Evolutionary conservation across 2,888 invertebrate species (phyloP).

Genomic region (Epistrophe eligans): DNA sequence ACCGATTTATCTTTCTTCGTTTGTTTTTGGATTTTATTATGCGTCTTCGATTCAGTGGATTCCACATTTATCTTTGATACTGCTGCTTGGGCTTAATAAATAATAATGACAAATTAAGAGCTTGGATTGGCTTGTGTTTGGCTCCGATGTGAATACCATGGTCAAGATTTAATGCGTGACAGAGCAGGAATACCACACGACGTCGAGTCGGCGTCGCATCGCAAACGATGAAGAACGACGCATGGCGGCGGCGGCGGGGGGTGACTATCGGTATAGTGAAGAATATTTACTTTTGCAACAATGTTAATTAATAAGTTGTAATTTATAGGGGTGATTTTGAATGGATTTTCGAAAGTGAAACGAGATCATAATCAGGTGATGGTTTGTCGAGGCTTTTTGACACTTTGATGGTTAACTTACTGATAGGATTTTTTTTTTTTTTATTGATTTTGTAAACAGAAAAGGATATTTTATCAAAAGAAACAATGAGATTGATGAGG

Average conservation of each 20-base stretch:
- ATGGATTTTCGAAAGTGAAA: conserved; percentile 54
- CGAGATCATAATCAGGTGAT: conserved; percentile 63
- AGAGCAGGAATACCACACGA: conserved; percentile 4
- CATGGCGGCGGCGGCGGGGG: not conserved
- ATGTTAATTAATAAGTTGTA: conserved; percentile 71
- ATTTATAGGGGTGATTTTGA: conserved; percentile 73
- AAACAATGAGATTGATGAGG: not conserved
- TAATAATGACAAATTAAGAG: conserved; percentile 77
- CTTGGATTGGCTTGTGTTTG: conserved; percentile 45
- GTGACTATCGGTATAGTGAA: not conserved
- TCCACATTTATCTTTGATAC: conserved; percentile 62
- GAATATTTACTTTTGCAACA: conserved; percentile 55
- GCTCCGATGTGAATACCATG: conserved; percentile 20
- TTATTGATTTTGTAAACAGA: not conserved
- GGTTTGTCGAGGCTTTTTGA: conserved; percentile 27
- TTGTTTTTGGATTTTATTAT: conserved; percentile 52
- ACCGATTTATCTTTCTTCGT: conserved; percentile 29
- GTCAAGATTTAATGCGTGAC: conserved; percentile 47
- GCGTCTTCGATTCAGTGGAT: conserved; percentile 26
- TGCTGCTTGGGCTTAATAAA: conserved; percentile 64
- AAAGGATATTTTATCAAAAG: not conserved
- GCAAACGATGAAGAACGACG: no score
- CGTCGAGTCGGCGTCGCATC: not conserved
- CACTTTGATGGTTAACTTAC: not conserved
- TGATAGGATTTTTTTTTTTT: not conserved